Conservation (phyloP, 2,113 vertebrate species). For the Pomatostomus ruficeps region DNA sequence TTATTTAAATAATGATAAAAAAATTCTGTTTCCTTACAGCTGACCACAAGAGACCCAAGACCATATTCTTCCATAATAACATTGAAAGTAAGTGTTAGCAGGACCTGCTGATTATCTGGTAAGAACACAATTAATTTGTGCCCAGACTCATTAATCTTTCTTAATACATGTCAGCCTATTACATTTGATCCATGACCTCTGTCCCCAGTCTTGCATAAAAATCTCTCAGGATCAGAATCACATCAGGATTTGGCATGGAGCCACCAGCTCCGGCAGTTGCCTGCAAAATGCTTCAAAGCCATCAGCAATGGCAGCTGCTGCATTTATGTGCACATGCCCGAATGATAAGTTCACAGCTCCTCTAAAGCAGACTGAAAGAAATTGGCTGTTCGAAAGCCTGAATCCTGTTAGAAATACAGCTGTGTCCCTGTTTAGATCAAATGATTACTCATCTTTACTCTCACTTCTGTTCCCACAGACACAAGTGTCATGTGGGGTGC, state of each 20-base stretch:
- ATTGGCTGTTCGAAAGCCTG: not conserved
- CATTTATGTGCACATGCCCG: slow-evolving; percentile 18
- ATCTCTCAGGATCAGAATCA: slow-evolving; percentile 51
- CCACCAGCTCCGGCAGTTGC: slow-evolving; percentile 20
- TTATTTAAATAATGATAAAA: slow-evolving; percentile 24
- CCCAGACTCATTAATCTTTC: slow-evolving; percentile 65
- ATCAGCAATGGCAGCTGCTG: slow-evolving; percentile 35
- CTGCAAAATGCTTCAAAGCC: slow-evolving; percentile 35
- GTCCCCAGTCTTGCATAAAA: slow-evolving; percentile 49
- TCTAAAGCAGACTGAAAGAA: slow-evolving; percentile 25
- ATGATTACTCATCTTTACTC: not conserved
- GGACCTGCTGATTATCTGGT: slow-evolving; percentile 52
- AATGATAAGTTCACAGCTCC: slow-evolving; percentile 35
- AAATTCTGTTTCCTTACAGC: not conserved
- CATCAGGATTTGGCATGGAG: slow-evolving; percentile 21
- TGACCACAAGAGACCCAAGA: not conserved
- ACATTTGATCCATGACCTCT: slow-evolving; percentile 60
- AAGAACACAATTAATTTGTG: slow-evolving; percentile 71
- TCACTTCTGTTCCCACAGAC: not conserved
- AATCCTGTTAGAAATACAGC: slow-evolving; percentile 46
- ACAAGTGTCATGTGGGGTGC: not conserved
- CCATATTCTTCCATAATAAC: not conserved
- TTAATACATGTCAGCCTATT: slow-evolving; percentile 62
- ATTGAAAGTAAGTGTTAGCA: slow-evolving; percentile 38
- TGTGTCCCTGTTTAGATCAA: slow-evolving; percentile 22